Evolutionary conservation across 2,888 invertebrate species (phyloP), one percentile per base, ranked within the genome.

Genomic region (Antheraea assamensis): DNA sequence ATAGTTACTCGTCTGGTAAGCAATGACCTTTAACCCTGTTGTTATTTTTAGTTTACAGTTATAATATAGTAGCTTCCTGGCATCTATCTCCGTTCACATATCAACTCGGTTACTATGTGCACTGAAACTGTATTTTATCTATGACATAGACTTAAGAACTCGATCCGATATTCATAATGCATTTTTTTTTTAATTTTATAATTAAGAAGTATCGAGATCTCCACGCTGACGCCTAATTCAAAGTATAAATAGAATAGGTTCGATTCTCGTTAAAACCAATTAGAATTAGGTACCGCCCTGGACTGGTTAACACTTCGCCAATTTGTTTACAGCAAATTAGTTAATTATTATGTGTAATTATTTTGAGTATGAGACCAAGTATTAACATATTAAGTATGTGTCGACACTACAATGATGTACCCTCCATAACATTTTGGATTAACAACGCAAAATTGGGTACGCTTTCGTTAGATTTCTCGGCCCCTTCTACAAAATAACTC

Each of bases 51-150:
- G 71, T 72, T 72, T 71, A 72, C 66, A 72, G 30, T 76, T 76
- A 74, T 74, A 49, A 68, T 52, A 52, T 52, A 52, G 70, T 64
- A 52, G 79, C 83, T 85, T 85, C 87, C 85, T 83, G 82, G 78
- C 74, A 77, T 74, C 74, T 78, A 78, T 82, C 78, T 73, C 71
- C n/a, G 4, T 74, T 73, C 64, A 70, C 73, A 78, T 82, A 84
- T 79, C 80, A 64, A 58, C 64, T 24, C 73, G 86, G 92, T 92
- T 90, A 85, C 90, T 88, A 91, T 84, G 90, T 88, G 90, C 86
- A 85, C 83, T 77, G 61, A 76, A 77, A 75, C 52, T 78, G 78
- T 77, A 77, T 78, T 35, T 21, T 73, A 24, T 61, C 47, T n/a
- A 24, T 24, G 30, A 71, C 49, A 68, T 74, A 74, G 72, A 74